phyloP scores from a whole-genome alignment of 2,113 vertebrate species.

The Istiophorus platypterus region DNA sequence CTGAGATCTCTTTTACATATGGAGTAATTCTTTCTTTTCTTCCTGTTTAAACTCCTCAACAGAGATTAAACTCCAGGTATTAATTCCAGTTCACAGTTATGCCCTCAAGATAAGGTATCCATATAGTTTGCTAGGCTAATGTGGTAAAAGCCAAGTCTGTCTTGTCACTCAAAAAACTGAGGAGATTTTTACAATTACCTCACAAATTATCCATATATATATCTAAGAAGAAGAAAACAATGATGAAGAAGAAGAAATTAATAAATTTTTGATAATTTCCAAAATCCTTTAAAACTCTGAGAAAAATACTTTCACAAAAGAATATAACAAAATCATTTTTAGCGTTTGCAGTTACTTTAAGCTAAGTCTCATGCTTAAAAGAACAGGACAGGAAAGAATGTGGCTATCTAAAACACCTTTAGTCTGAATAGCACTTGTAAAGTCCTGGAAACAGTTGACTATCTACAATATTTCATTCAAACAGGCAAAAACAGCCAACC shows the following conservation, averaged over 20 bases:
- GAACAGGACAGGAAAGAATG: constrained; percentile 4
- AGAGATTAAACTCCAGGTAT: constrained; percentile 19
- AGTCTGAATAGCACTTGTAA: constrained; percentile 20
- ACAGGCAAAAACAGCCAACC: constrained; percentile 19
- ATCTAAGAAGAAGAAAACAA: background rate
- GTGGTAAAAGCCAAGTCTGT: too few species aligned
- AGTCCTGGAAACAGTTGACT: constrained; percentile 2
- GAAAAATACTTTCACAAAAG: background rate
- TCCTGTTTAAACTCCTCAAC: constrained; percentile 34
- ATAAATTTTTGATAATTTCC: background rate
- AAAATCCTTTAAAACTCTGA: background rate
- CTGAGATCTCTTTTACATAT: constrained; percentile 1
- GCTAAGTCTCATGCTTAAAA: background rate
- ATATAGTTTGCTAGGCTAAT: too few species aligned
- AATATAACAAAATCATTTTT: too few species aligned
- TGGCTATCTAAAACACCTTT: constrained; percentile 7
- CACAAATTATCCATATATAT: constrained; percentile 1
- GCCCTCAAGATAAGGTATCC: constrained; percentile 46
- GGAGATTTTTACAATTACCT: background rate
- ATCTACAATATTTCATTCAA: constrained; percentile 26
- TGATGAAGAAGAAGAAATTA: background rate
- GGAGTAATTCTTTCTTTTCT: background rate
- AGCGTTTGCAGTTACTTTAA: background rate
- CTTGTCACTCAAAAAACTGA: too few species aligned
- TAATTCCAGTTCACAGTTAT: constrained; percentile 39